Percentiles rank a stretch among this genome's conserved stretches.
Conservation (phyloP, 1,140 invertebrate species). For the Papilio polyxenes region DNA sequence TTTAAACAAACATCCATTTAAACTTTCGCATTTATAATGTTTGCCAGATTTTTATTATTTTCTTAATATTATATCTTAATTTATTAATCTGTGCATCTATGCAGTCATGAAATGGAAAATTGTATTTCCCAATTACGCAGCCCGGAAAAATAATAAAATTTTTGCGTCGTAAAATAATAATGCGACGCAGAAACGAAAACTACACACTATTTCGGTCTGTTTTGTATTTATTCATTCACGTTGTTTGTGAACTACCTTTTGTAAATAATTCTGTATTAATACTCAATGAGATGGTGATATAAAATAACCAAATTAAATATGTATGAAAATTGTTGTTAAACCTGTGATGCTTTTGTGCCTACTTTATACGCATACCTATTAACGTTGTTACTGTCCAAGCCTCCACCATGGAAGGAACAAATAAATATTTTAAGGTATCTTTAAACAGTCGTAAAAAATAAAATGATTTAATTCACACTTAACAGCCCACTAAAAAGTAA, state of each 20-base stretch:
- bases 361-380: no score
- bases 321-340: no score
- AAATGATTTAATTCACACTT: no score
- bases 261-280: not conserved
- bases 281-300: not conserved
- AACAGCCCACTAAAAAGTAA: no score
- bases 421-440: no score
- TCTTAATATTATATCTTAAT: not conserved
- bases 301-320: not conserved
- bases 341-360: no score
- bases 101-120: not conserved
- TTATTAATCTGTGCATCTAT: not conserved
- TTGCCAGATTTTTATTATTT: no score
- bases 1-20: no score
- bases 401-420: no score
- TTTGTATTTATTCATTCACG: constrained; percentile 5
- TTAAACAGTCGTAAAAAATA: no score
- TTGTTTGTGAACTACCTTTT: constrained; percentile 6
- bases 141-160: not conserved
- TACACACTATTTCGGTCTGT: not conserved
- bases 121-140: not conserved
- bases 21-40: no score
- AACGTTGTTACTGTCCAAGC: no score
- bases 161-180: not conserved
- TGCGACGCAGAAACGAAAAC: not conserved